phyloP scores from a whole-genome alignment of 2,797 vertebrate genomes.

The Neosalanx taihuensis region DNA sequence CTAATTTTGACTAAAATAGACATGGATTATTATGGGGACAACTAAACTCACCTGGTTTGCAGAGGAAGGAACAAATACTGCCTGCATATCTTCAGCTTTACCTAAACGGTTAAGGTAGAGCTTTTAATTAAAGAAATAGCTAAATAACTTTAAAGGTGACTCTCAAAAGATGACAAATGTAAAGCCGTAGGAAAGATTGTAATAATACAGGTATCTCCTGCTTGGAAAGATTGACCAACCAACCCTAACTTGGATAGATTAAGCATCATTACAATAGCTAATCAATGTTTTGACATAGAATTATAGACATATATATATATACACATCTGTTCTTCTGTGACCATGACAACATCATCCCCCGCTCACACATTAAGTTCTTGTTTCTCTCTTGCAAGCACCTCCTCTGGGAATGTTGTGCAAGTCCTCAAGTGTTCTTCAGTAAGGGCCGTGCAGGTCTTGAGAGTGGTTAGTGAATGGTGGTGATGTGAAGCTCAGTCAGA shows the following conservation, averaged over 20 bases:
- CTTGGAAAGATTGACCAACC: no score
- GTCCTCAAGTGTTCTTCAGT: slow-evolving; percentile 68
- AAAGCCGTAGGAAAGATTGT: neutral
- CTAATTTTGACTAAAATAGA: neutral
- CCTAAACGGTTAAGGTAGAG: neutral
- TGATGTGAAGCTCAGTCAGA: slow-evolving; percentile 65
- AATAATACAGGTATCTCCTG: neutral
- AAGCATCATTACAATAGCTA: slow-evolving; percentile 24
- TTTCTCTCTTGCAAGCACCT: slow-evolving; percentile 57
- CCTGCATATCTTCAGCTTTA: neutral
- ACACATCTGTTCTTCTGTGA: slow-evolving; percentile 8
- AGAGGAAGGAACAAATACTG: neutral
- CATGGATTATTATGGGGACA: neutral
- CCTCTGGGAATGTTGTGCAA: slow-evolving; percentile 73
- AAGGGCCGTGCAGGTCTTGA: slow-evolving; percentile 55
- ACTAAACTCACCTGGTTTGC: neutral
- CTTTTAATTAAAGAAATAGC: neutral
- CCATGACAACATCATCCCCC: slow-evolving; percentile 44
- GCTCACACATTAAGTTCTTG: slow-evolving; percentile 21
- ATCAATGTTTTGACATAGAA: slow-evolving; percentile 36
- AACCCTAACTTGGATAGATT: neutral
- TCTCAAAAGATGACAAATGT: neutral
- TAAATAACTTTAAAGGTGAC: neutral
- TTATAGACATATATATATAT: slow-evolving; percentile 15
- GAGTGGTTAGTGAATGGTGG: slow-evolving; percentile 54